Evolutionary conservation across 2,888 invertebrate genomes (phyloP).

Genomic region (Philopedon plagiatum): DNA sequence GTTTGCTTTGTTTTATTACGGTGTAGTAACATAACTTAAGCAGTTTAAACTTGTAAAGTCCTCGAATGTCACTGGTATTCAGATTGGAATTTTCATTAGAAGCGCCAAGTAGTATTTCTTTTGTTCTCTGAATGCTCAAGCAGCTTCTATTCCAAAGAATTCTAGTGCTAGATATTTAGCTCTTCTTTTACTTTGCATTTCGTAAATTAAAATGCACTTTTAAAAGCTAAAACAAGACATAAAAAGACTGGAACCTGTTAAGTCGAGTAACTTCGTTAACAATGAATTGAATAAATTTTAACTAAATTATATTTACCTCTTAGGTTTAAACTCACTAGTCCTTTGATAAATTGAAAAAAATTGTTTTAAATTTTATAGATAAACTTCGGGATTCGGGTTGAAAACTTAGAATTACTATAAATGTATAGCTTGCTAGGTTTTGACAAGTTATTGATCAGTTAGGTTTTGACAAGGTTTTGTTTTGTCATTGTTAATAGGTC

Average conservation of each 20-base stretch:
- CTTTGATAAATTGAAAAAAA: no score
- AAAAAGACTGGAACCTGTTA: background rate
- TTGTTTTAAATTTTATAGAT: no score
- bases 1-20: background rate
- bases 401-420: no score
- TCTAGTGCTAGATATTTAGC: background rate
- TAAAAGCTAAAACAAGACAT: background rate
- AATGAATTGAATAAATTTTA: background rate
- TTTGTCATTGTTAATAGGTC: no score
- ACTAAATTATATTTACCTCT: background rate
- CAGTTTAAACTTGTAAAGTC: background rate
- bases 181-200: background rate
- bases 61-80: background rate
- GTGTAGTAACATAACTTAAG: no score
- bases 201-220: background rate
- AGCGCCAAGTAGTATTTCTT: background rate
- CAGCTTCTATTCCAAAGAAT: conserved; percentile 4
- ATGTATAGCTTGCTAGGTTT: no score
- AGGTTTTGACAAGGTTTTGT: no score
- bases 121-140: background rate
- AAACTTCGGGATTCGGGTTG: no score
- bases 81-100: background rate
- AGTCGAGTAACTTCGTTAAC: background rate
- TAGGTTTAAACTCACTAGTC: background rate
- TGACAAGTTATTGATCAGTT: no score